Evolutionary conservation across 35 echinoderm and acorn worm genomes (phyloP).

Genomic region (Chiridota heheva): DNA sequence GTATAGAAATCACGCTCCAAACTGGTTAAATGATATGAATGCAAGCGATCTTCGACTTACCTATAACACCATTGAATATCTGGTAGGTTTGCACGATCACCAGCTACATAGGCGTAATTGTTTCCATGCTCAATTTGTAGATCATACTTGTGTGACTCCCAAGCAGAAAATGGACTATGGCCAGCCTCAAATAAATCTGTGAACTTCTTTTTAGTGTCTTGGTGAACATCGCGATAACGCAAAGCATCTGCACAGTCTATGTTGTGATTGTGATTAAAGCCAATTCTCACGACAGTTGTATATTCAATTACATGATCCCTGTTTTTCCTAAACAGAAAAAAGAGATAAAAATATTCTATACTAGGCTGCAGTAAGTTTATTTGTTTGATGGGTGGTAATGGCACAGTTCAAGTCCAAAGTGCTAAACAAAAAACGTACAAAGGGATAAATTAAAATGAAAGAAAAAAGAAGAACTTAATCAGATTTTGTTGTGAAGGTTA

Average conservation of each 20-base stretch:
- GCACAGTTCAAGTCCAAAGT: too few relatives aligned
- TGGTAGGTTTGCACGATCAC: neutral
- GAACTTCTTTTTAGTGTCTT: neutral
- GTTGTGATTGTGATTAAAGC: neutral
- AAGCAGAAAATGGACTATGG: neutral
- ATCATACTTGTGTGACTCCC: neutral
- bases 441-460: too few relatives aligned
- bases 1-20: too few relatives aligned
- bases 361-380: neutral
- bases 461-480: too few relatives aligned
- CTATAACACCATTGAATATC: constrained; percentile 33
- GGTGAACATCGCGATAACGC: neutral
- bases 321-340: neutral
- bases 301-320: neutral
- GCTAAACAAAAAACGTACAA: too few relatives aligned
- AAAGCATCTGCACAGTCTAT: constrained; percentile 1
- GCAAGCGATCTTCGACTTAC: too few relatives aligned
- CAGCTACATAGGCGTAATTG: neutral
- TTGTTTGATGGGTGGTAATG: too few relatives aligned
- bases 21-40: too few relatives aligned
- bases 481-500: too few relatives aligned
- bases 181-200: neutral
- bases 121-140: constrained; percentile 14
- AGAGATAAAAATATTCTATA: neutral
- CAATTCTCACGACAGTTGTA: constrained; percentile 9